phyloP scores from a whole-genome alignment of 1,140 invertebrate genomes.

The Penaeus vannamei region DNA sequence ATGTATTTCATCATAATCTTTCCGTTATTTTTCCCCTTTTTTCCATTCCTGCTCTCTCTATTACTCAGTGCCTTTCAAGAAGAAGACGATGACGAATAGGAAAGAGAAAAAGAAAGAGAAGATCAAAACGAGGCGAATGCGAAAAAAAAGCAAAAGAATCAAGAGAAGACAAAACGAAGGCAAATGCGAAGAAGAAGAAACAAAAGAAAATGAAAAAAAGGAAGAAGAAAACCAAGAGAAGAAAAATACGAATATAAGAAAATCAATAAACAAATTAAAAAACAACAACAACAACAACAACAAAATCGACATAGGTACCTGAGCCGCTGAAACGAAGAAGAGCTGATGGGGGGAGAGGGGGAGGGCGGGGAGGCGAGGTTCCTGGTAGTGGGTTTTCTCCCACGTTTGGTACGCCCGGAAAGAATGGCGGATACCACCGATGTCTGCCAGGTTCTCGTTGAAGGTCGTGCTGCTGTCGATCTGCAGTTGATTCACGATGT shows the following conservation, averaged over 20 bases:
- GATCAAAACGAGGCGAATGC: neutral
- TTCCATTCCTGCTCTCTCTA: too few species aligned
- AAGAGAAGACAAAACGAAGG: neutral
- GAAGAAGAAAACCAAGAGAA: neutral
- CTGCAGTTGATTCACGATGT: neutral
- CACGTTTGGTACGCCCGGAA: slow-evolving; percentile 21
- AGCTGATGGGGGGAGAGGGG: slow-evolving; percentile 39
- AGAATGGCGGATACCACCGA: slow-evolving; percentile 7
- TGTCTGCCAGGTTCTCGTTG: slow-evolving; percentile 53
- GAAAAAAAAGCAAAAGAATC: neutral
- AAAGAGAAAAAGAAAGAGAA: slow-evolving; percentile 1
- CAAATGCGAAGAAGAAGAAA: neutral
- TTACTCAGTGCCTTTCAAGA: neutral
- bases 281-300: neutral
- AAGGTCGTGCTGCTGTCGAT: slow-evolving; percentile 39
- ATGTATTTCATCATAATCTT: too few species aligned
- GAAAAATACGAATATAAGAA: neutral
- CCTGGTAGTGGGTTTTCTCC: neutral
- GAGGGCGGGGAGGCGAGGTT: slow-evolving; percentile 27
- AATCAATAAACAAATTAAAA: neutral
- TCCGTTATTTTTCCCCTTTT: too few species aligned
- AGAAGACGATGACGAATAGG: neutral
- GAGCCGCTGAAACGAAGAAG: slow-evolving; percentile 48
- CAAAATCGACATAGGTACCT: neutral
- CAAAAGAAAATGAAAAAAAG: neutral